A percentile compares a stretch with the other conserved stretches of the same genome.
These are phyloP conservation scores for Trachelus troglodyta DNA, from an alignment of 2,888 invertebrate species.

Conservation along the genomic window DNA sequence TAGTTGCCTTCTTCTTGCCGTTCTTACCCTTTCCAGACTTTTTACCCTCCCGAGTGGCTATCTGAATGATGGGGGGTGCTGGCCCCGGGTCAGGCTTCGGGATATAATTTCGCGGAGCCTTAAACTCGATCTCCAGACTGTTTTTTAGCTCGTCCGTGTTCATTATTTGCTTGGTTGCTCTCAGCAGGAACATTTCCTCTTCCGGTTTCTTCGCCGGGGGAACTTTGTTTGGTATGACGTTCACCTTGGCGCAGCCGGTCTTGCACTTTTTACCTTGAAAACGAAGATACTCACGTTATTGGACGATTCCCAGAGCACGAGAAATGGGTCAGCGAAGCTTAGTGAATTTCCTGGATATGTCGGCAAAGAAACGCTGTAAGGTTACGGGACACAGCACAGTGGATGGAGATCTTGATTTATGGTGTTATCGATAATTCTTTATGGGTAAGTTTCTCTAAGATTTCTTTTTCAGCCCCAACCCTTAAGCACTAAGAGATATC, in stretches of 20 bases:
- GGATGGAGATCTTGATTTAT: no score
- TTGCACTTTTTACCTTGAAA: constrained; percentile 33
- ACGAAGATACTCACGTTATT: no score
- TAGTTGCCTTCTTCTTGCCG: constrained; percentile 12
- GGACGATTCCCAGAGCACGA: neutral
- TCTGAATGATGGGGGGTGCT: constrained; percentile 36
- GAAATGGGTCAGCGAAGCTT: neutral
- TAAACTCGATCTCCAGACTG: constrained; percentile 50
- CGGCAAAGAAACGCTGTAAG: no score
- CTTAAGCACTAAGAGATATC: no score
- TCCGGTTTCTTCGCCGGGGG: constrained; percentile 41
- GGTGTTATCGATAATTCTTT: no score
- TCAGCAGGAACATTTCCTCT: constrained; percentile 46
- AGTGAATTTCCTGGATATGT: neutral
- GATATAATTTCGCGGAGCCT: constrained; percentile 51
- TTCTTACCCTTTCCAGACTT: constrained; percentile 16
- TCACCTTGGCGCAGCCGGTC: constrained; percentile 41
- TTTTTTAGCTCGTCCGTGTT: constrained; percentile 37
- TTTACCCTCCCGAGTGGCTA: constrained; percentile 24
- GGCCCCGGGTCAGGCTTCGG: constrained; percentile 43
- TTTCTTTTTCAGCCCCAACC: no score
- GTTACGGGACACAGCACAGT: no score
- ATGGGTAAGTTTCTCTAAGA: no score
- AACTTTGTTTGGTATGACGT: constrained; percentile 37
- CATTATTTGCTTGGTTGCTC: constrained; percentile 37